Conservation (phyloP, 2,113 vertebrate genomes). For the Centropus unirufus region DNA sequence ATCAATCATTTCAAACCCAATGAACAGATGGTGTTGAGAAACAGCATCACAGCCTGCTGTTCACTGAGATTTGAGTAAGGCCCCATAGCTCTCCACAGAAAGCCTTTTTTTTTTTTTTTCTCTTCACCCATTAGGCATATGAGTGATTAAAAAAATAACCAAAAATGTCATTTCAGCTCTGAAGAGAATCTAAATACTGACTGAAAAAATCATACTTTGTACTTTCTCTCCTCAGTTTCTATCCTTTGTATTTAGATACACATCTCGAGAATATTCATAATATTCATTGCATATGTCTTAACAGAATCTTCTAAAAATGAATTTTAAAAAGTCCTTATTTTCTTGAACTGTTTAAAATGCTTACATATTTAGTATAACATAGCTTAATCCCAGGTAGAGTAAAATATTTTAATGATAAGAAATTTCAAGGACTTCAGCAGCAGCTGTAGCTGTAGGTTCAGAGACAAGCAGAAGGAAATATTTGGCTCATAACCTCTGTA, state of each 20-base stretch:
- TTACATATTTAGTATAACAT: background rate
- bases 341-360: background rate
- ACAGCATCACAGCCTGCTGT: background rate
- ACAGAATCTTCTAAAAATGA: background rate
- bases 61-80: constrained; percentile 44
- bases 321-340: background rate
- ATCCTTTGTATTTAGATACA: background rate
- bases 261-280: background rate
- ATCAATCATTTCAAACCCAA: constrained; percentile 54
- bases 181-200: background rate
- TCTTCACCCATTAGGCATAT: background rate
- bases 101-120: background rate
- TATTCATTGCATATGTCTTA: background rate
- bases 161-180: background rate
- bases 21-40: constrained; percentile 48
- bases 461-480: background rate
- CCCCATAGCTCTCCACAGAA: background rate
- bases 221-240: background rate
- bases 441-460: background rate
- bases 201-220: background rate
- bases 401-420: background rate
- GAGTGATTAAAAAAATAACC: background rate
- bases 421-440: background rate
- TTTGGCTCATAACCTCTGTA: background rate
- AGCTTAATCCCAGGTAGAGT: background rate